A percentile compares a stretch with the other conserved stretches of the same genome.
Conservation (phyloP, 2,797 vertebrate genomes). For the Malacoctenus gilli region DNA sequence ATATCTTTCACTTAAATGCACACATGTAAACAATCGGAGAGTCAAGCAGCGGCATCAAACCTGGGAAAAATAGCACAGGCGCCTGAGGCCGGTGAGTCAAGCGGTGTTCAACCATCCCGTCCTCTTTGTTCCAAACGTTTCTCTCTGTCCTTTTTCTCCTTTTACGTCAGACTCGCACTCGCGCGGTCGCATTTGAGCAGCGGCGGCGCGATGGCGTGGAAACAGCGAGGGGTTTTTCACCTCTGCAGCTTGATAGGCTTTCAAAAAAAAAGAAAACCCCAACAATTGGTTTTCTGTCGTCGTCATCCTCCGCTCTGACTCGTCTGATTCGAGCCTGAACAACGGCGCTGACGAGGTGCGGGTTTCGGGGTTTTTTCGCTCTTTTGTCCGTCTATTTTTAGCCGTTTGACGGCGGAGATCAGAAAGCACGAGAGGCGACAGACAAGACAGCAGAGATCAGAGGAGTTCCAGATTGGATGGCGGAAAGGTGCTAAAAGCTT, state of each 20-base stretch:
- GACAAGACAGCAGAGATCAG: constrained; percentile 17
- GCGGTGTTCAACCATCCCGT: constrained; percentile 17
- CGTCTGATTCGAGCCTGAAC: constrained; percentile 8
- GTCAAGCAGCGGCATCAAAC: no score
- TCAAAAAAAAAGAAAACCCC: no score
- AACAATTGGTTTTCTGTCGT: no score
- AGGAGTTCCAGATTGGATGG: constrained; percentile 6
- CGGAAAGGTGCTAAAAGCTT: no score
- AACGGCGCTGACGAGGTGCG: constrained; percentile 20
- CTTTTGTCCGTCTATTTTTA: constrained; percentile 37
- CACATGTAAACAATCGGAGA: no score
- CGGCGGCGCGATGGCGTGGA: no score
- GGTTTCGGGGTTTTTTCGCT: constrained; percentile 37
- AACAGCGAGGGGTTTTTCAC: no score
- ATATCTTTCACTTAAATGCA: no score
- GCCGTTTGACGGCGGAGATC: constrained; percentile 11
- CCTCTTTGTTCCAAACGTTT: constrained; percentile 14
- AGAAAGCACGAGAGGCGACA: constrained; percentile 12
- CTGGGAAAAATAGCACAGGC: constrained; percentile 28
- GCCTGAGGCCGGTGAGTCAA: constrained; percentile 43
- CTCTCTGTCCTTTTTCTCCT: constrained; percentile 17
- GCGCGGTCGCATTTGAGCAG: no score
- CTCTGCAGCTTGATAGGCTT: no score
- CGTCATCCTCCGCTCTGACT: constrained; percentile 26
- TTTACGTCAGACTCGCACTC: background rate